phyloP scores from a whole-genome alignment of 2,113 vertebrate genomes.

The Ibidorhyncha struthersii region DNA sequence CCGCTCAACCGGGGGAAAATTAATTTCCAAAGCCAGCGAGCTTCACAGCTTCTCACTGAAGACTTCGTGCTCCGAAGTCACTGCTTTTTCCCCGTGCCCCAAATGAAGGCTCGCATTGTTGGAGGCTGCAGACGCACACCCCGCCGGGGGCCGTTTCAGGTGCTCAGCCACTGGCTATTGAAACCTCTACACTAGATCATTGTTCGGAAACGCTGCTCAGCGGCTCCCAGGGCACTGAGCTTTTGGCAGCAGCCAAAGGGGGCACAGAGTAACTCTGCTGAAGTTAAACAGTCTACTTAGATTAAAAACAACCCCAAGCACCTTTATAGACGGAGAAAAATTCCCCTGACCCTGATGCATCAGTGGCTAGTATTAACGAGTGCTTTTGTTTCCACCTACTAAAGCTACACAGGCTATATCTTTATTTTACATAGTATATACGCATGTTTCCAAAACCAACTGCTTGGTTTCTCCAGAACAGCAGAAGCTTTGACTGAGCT shows the following conservation, averaged over 20 bases:
- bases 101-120: constrained; percentile 10
- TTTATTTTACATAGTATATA: neutral
- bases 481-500: neutral
- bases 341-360: neutral
- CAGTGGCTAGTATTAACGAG: constrained; percentile 31
- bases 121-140: neutral
- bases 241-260: neutral
- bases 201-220: neutral
- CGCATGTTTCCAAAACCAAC: neutral
- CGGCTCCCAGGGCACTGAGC: neutral
- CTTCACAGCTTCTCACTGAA: neutral
- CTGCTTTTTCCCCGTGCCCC: neutral
- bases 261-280: neutral
- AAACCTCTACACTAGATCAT: constrained; percentile 14
- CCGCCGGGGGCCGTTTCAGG: neutral
- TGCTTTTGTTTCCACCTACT: constrained; percentile 57
- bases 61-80: neutral
- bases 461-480: constrained; percentile 17
- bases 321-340: constrained; percentile 38
- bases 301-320: constrained; percentile 37
- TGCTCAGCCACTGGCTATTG: neutral
- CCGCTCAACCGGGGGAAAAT: neutral
- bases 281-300: constrained; percentile 36
- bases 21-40: neutral
- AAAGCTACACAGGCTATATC: neutral